Evolutionary conservation across 2,113 vertebrate species (phyloP), one percentile per base, ranked within the genome.

Genomic region (Lepus europaeus): DNA sequence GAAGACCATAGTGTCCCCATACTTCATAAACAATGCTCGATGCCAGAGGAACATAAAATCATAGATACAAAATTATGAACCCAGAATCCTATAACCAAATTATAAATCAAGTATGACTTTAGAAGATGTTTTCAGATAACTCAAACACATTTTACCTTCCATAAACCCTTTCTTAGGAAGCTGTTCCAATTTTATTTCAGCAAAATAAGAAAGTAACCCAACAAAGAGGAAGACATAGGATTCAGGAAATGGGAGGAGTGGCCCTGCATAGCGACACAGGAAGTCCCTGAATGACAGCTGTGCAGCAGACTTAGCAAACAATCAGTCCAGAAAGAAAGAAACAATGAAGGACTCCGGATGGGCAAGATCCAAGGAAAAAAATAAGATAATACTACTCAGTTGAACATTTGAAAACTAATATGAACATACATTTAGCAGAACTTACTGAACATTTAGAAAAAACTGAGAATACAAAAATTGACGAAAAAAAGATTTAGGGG

Each of bases 21-120:
- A 76, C 31, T 31, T 39, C 70, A 90, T 5, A 6, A 77, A n/a
- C 69, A 70, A 77, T 81, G 63, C 69, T 77, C 29, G 70, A 90
- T 70, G 80, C n/a, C 45, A 63, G 51, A 87, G 56, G 53, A 82
- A 70, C 76, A 70, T 36, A 17, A 90, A 90, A 69, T 11, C 12
- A 68, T 89, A 25, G 86, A 90, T 33, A 76, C 12, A 87, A 70
- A 93, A 90, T 61, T 76, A 64, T 89, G 51, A 93, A 77, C 33
- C 20, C 4, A 31, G 61, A 90, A 93, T 56, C 77, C 77, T 82
- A 45, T 23, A 69, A 53, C 31, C 72, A 81, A 86, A 93, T 25
- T 51, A 45, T 77, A 73, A 68, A 82, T 56, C 45, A 73, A 59
- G 23, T 64, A 79, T 61, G 31, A 72, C 39, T 78, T 73, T 45